phyloP scores from a whole-genome alignment of 2,797 vertebrate genomes.

The Anas bernieri region DNA sequence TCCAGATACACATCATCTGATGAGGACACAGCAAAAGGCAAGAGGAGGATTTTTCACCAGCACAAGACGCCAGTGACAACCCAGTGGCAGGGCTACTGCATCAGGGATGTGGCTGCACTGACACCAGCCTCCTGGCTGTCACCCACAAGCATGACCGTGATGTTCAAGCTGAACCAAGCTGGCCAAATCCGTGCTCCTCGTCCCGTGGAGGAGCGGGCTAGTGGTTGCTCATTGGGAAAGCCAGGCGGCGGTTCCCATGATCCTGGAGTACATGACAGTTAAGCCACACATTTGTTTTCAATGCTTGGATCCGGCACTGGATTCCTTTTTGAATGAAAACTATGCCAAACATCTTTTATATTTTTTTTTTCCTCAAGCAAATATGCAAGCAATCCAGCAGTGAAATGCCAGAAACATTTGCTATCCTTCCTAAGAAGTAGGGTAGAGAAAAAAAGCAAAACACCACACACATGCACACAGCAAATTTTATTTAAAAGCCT shows the following conservation, averaged over 20 bases:
- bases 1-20: neutral
- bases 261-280: slow-evolving; percentile 65
- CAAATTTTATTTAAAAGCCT: slow-evolving; percentile 4
- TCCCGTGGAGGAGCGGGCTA: neutral
- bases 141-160: neutral
- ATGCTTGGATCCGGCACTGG: slow-evolving; percentile 69
- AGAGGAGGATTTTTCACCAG: neutral
- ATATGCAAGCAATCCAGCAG: slow-evolving; percentile 61
- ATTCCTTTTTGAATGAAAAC: slow-evolving; percentile 70
- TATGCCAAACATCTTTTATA: slow-evolving; percentile 74
- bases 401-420: slow-evolving; percentile 49
- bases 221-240: slow-evolving; percentile 11
- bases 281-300: slow-evolving; percentile 65
- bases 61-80: neutral
- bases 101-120: neutral
- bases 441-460: neutral
- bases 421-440: slow-evolving; percentile 47
- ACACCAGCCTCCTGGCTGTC: neutral
- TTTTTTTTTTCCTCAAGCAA: slow-evolving; percentile 52
- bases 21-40: neutral
- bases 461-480: slow-evolving; percentile 24
- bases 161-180: neutral
- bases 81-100: neutral
- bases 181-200: neutral
- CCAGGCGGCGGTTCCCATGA: slow-evolving; percentile 71